Conservation (phyloP, 2,113 vertebrate species). For the Brachionichthys hirsutus region DNA sequence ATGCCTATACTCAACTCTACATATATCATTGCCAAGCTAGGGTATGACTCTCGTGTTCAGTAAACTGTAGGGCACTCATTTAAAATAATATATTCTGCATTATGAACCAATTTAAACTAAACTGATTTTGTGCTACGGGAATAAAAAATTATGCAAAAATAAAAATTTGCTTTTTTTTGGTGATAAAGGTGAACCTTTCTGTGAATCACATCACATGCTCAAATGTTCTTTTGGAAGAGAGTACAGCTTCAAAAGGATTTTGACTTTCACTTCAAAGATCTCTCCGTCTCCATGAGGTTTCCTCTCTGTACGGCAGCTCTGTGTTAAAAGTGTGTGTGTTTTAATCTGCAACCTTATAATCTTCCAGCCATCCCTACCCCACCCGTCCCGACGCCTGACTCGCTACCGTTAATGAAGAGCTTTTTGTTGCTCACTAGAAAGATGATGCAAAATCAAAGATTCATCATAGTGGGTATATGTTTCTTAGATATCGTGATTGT, state of each 20-base stretch:
- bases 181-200: too few relatives aligned
- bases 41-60: too few relatives aligned
- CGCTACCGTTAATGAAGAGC: constrained; percentile 39
- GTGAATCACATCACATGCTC: background rate
- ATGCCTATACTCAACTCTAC: too few relatives aligned
- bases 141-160: too few relatives aligned
- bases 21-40: too few relatives aligned
- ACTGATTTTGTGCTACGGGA: too few relatives aligned
- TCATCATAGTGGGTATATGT: constrained; percentile 26
- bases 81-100: too few relatives aligned
- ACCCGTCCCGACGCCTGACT: constrained; percentile 22
- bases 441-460: constrained; percentile 57
- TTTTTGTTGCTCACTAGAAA: constrained; percentile 43
- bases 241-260: constrained; percentile 59
- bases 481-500: constrained; percentile 25
- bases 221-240: constrained; percentile 53
- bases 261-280: constrained; percentile 67
- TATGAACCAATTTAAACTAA: too few relatives aligned
- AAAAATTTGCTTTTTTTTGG: too few relatives aligned
- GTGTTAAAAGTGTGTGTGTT: constrained; percentile 56
- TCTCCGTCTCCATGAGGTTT: constrained; percentile 57
- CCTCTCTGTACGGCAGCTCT: constrained; percentile 35
- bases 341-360: constrained; percentile 52
- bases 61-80: too few relatives aligned
- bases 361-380: constrained; percentile 20